Evolutionary conservation across 2,797 vertebrate species (phyloP).

Genomic region (Peromyscus aztecus): DNA sequence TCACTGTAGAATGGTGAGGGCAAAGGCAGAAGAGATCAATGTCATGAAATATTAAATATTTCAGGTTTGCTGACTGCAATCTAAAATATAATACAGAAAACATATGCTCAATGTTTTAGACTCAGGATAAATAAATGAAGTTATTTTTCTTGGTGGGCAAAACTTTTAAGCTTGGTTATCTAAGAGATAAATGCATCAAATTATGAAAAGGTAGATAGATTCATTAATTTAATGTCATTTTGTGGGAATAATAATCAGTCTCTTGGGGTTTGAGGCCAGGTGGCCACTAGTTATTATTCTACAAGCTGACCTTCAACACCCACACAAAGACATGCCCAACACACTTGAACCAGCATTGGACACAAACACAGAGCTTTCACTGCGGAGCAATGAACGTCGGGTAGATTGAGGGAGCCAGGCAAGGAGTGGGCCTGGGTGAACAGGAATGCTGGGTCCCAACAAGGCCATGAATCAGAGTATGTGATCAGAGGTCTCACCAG

Average conservation of each 20-base stretch:
- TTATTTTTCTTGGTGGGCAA: background rate
- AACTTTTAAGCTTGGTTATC: background rate
- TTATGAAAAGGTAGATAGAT: conserved; percentile 48
- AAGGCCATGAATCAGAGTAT: background rate
- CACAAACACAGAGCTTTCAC: background rate
- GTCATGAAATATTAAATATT: conserved; percentile 71
- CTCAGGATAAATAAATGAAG: conserved; percentile 1
- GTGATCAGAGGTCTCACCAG: background rate
- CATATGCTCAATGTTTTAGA: conserved; percentile 43
- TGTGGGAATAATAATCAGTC: background rate
- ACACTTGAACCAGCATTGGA: background rate
- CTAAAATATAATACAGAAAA: conserved; percentile 38
- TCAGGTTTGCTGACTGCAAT: conserved; percentile 38
- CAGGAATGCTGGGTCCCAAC: background rate
- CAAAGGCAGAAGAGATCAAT: conserved; percentile 63
- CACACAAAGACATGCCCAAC: background rate
- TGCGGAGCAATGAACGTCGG: background rate
- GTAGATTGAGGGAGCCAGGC: background rate
- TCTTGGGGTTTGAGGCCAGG: background rate
- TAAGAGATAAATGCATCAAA: background rate
- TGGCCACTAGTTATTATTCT: background rate
- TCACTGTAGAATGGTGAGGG: background rate
- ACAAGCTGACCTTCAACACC: background rate
- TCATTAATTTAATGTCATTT: background rate
- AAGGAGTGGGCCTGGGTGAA: background rate